phyloP scores from a whole-genome alignment of 1,140 invertebrate species.

The Brachionus rubens region DNA sequence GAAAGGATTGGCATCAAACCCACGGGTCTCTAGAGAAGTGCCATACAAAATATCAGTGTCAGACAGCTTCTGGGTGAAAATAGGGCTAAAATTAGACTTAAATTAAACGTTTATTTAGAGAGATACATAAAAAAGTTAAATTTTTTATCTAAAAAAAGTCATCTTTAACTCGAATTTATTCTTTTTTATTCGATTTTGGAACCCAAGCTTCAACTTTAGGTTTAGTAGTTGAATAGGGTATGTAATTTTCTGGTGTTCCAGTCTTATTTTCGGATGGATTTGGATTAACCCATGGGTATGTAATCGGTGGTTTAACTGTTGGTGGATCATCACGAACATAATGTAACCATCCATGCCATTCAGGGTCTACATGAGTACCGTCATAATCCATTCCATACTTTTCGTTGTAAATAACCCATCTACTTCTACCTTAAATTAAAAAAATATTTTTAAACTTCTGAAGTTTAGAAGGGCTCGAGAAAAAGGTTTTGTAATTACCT shows the following conservation, averaged over 20 bases:
- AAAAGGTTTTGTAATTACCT: conserved; percentile 62
- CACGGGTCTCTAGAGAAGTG: too few species aligned
- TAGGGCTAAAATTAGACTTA: too few species aligned
- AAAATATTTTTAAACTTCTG: neutral
- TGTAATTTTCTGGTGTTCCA: conserved; percentile 72
- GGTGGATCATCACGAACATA: conserved; percentile 73
- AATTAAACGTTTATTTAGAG: too few species aligned
- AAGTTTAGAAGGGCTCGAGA: too few species aligned
- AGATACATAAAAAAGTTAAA: too few species aligned
- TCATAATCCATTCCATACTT: conserved; percentile 80
- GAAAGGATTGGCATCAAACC: too few species aligned
- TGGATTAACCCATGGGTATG: conserved; percentile 73
- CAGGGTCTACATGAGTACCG: conserved; percentile 82
- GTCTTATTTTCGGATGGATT: conserved; percentile 74
- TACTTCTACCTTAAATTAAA: conserved; percentile 69
- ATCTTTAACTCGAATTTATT: too few species aligned
- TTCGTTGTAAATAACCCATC: conserved; percentile 85
- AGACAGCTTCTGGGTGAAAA: too few species aligned
- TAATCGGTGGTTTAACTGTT: conserved; percentile 56
- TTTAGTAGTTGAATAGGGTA: conserved; percentile 80
- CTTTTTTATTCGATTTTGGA: conserved; percentile 44
- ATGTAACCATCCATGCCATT: conserved; percentile 66
- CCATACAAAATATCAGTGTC: too few species aligned
- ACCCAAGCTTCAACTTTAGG: conserved; percentile 81
- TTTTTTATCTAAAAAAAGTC: too few species aligned